Base-by-base conservation (phyloP, 2,888 invertebrate species). In the Stramonita haemastoma region DNA sequence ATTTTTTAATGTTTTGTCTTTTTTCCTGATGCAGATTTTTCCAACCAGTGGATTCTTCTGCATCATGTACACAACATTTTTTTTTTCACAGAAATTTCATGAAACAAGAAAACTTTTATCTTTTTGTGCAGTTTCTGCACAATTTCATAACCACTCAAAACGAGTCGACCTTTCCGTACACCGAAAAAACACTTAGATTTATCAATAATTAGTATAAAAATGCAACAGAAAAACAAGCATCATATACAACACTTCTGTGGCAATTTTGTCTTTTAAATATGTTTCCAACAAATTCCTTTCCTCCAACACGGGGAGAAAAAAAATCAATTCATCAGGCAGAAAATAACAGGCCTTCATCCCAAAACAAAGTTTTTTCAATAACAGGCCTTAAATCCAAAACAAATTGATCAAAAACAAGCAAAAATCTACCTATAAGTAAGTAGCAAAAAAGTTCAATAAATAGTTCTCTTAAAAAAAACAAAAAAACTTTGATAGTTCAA, bases 141-240 rank as follows among this genome's bases (percentile, higher is more conserved):
- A 57, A 22, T 19, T 85, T 85, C 57, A 57, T 26, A 57, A 85
- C 29, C 85, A 57, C n/a, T 46, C 83, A 83, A 11, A 34, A 79
- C 13, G 13, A 34, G 26, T 11, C 19, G 1, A 46, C 46, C 46
- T 46, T 46, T 46, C 46, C 46, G 46, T 5, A 46, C 46, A 46
- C 46, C 46, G 46, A 46, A 46, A 8, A 46, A 46, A 46, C 46
- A 46, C 46, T 46, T 46, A n/a, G n/a, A n/a, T n/a, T n/a, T n/a
- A n/a, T n/a, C n/a, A n/a, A n/a, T n/a, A 46, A 46, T 46, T 46
- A 46, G 46, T 46, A 46, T 46, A 46, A 46, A 46, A 46, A 34
- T 86, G 60, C 66, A 86, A 60, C 86, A 66, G 17, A 57, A 19
- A 85, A 36, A 26, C 22, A 36, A 83, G 57, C 85, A 57, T n/a